Evolutionary conservation across 2,113 vertebrate genomes (phyloP), one percentile per base, ranked within the genome.

Genomic region (Chlamydotis undulata): DNA sequence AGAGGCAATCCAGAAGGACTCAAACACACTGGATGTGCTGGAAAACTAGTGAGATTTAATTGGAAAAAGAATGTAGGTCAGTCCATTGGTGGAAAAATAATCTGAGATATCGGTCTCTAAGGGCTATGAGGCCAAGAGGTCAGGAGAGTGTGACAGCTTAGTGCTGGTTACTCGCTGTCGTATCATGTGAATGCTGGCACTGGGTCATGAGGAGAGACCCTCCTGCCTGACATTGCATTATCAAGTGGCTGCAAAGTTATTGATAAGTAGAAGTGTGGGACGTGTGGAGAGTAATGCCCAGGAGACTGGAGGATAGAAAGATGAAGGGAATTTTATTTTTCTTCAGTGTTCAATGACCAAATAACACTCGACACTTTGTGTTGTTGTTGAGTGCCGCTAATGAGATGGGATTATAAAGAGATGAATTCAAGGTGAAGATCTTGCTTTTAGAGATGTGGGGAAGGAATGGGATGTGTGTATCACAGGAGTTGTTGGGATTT

Each of bases 31-130:
- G 31, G 33, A 61, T 28, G 22, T 55, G 26, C 47, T 56, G 64
- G 83, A 55, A 92, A 93, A 37, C 23, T 55, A 53, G 57, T n/a
- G 47, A 87, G 59, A 29, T 87, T 31, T 90, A 81, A 80, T 50
- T 95, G 79, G 75, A 49, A 10, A 15, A 41, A 69, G 64, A 80
- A 88, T 86, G 59, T 73, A 83, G 83, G 67, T 93, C 85, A 71
- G 29, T 80, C 28, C 61, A 73, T 61, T 69, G 35, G 21, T 33
- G 59, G 50, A 70, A 70, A 86, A 86, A 60, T 73, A 74, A 86
- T 65, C 52, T 0, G 10, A 47, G 35, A 7, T 83, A 55, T 8
- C 83, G 57, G 12, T 39, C 68, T 73, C 64, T 0, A 3, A 50
- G 76, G 56, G 63, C 78, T 83, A 4, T 39, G 39, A 73, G 79